Percentiles rank a stretch among this genome's conserved stretches.
Evolutionary conservation across 2,797 vertebrate species (phyloP).

Genomic region (Dicrostonyx torquatus): DNA sequence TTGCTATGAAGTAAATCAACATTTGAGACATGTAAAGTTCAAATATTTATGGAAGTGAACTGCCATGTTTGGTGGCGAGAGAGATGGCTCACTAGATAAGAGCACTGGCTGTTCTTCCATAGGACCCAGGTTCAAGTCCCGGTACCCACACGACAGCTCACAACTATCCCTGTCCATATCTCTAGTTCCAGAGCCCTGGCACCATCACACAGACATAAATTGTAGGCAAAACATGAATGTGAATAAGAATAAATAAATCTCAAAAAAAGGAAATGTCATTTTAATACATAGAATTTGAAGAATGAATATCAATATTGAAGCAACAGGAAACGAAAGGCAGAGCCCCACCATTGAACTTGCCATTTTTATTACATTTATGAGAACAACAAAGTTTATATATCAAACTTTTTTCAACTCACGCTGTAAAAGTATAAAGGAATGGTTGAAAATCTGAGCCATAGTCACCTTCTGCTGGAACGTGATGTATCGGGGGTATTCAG

Average conservation of each 20-base stretch:
- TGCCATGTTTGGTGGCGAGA: neutral
- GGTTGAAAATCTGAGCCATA: neutral
- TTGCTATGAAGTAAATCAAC: neutral
- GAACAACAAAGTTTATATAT: neutral
- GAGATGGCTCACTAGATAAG: neutral
- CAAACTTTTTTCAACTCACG: neutral
- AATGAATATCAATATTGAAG: neutral
- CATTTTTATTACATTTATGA: conserved; percentile 29
- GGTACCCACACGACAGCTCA: neutral
- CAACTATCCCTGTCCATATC: neutral
- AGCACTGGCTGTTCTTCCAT: neutral
- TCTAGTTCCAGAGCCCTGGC: neutral
- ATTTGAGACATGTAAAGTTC: neutral
- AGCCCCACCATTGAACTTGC: neutral
- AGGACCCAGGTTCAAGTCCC: neutral
- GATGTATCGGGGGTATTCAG: neutral
- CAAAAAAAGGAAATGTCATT: neutral
- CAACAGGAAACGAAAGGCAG: neutral
- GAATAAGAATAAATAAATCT: neutral
- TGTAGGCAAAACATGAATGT: neutral
- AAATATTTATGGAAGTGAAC: neutral
- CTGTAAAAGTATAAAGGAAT: neutral
- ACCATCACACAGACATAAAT: neutral
- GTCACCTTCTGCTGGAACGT: neutral
- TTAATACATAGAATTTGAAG: conserved; percentile 30